phyloP scores from a whole-genome alignment of 2,888 invertebrate species.

The Choristoneura rosaceana region DNA sequence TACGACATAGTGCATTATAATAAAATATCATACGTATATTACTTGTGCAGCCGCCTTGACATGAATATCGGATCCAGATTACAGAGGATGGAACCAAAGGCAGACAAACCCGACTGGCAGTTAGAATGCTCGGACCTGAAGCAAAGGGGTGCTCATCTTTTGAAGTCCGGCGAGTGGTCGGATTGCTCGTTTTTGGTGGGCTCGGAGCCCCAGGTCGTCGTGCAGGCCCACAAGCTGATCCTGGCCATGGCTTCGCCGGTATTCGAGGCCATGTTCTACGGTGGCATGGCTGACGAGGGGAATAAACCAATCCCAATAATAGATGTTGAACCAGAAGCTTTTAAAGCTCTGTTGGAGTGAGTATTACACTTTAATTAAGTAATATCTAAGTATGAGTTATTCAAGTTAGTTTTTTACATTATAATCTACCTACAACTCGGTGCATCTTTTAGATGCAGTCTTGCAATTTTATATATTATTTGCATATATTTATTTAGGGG shows the following conservation, averaged over 20 bases:
- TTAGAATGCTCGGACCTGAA: slow-evolving; percentile 89
- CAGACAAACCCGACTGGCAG: slow-evolving; percentile 91
- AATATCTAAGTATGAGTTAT: too few relatives aligned
- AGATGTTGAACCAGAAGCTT: slow-evolving; percentile 94
- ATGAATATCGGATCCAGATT: too few relatives aligned
- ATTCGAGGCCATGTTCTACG: slow-evolving; percentile 95
- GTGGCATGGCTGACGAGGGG: slow-evolving; percentile 92
- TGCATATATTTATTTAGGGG: too few relatives aligned
- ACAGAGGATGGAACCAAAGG: slow-evolving; percentile 77
- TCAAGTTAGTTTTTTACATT: too few relatives aligned
- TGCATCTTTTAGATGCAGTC: too few relatives aligned
- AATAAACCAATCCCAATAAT: slow-evolving; percentile 91
- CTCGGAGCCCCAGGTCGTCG: slow-evolving; percentile 89
- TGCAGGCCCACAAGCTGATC: slow-evolving; percentile 92
- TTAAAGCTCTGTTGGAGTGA: slow-evolving; percentile 91
- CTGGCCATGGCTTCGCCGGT: slow-evolving; percentile 95
- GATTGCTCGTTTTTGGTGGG: slow-evolving; percentile 94
- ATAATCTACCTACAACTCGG: too few relatives aligned
- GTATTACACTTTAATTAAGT: slow-evolving; percentile 54
- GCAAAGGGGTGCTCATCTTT: slow-evolving; percentile 89
- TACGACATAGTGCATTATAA: too few relatives aligned
- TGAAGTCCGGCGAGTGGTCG: slow-evolving; percentile 93
- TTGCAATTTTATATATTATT: too few relatives aligned
- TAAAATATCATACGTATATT: too few relatives aligned
- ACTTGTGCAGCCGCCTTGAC: too few relatives aligned